These are phyloP conservation scores for Sander lucioperca DNA, from an alignment of 2,113 vertebrate genomes.

Conservation along the genomic window DNA sequence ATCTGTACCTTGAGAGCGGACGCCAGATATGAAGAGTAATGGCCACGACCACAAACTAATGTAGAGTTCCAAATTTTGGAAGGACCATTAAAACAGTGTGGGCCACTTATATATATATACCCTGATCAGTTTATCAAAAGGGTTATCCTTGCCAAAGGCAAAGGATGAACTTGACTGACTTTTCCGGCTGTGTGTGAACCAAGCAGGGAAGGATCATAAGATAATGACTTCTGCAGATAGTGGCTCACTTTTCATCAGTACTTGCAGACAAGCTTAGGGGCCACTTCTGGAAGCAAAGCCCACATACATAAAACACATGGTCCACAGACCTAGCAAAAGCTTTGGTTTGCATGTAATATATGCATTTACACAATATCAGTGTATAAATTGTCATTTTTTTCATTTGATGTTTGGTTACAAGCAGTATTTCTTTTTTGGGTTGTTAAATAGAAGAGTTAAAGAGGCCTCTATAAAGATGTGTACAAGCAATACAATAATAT, in stretches of 20 bases:
- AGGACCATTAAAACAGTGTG: slow-evolving; percentile 57
- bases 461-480: background rate
- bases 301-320: slow-evolving; percentile 64
- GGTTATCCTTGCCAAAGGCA: slow-evolving; percentile 46
- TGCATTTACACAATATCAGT: background rate
- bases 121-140: slow-evolving; percentile 58
- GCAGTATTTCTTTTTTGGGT: background rate
- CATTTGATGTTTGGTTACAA: background rate
- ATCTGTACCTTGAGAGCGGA: slow-evolving; percentile 49
- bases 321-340: slow-evolving; percentile 29
- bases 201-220: slow-evolving; percentile 36
- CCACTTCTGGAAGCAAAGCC: slow-evolving; percentile 34
- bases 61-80: slow-evolving; percentile 62
- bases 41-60: slow-evolving; percentile 54
- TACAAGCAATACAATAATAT: background rate
- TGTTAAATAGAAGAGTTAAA: background rate
- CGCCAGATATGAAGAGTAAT: slow-evolving; percentile 44
- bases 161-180: slow-evolving; percentile 71
- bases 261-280: slow-evolving; percentile 46
- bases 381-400: background rate
- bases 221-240: slow-evolving; percentile 79
- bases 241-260: slow-evolving; percentile 52
- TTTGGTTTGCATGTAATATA: slow-evolving; percentile 8
- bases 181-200: slow-evolving; percentile 60
- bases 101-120: slow-evolving; percentile 40